Evolutionary conservation across 1,140 invertebrate genomes (phyloP), one percentile per base, ranked within the genome.

Genomic region (Dolichoris vasculosae): DNA sequence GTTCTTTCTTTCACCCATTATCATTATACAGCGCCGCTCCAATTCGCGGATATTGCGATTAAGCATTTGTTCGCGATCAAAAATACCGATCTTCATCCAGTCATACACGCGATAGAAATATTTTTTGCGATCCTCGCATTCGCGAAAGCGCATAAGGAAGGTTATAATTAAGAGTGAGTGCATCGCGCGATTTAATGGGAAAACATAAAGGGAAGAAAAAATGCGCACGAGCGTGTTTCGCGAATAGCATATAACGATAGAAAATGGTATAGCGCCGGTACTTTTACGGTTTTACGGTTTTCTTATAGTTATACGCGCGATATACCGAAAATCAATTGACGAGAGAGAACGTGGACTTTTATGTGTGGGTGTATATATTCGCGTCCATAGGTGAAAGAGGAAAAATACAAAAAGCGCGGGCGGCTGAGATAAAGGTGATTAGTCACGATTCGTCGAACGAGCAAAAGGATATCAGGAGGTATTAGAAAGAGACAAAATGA

Each of bases 1-100:
- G 7, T 79, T 79, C 26, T 63, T 79, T 64, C 17, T 38, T 78
- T 11, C 13, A 35, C 48, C 20, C 55, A 64, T 79, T 59, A 64
- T 59, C 77, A 73, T 69, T 69, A 69, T 73, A 43, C 69, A 23
- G 38, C 35, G 48, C 43, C 17, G 30, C 40, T 48, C 46, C 15
- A 76, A 76, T 76, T 46, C 46, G 40, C 46, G 73, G 15, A 73
- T 73, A 73, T 73, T 73, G 26, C 69, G 35, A 73, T 73, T 73
- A 43, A 11, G 64, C 64, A 67, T 30, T 67, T 67, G 32, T 67
- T 67, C 11, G 64, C 64, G 35, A 73, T 73, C 69, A 73, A 73
- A 73, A 73, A 43, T 40, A 43, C 59, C 59, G 20, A 64, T 64
- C 7, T n/a, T 30, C 7, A 20, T 20, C 59, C 38, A 8, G 2